Evolutionary conservation across 2,113 vertebrate species (phyloP).

Genomic region (Alectura lathami): DNA sequence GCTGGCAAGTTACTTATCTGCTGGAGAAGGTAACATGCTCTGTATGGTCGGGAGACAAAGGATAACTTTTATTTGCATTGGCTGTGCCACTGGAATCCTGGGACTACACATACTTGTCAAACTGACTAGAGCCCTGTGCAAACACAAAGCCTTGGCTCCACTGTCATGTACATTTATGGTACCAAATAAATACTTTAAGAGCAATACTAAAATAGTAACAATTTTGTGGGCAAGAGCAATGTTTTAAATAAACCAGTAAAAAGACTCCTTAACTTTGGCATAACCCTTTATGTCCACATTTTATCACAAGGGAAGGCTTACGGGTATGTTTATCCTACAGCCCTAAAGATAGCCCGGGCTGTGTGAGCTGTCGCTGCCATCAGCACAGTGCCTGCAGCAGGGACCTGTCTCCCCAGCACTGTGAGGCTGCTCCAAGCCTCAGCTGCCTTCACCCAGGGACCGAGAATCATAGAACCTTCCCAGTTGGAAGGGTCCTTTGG

Average conservation of each 20-base stretch:
- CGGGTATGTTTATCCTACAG: neutral
- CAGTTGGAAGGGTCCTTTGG: too few species aligned
- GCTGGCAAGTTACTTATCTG: neutral
- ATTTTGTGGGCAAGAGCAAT: neutral
- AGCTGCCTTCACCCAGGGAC: neutral
- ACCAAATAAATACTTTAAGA: slow-evolving; percentile 4
- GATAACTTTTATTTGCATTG: neutral
- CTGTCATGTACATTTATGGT: neutral
- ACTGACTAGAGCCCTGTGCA: neutral
- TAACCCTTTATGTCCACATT: neutral
- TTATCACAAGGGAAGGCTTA: neutral
- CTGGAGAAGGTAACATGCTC: neutral
- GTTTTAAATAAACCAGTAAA: neutral
- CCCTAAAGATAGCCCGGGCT: neutral
- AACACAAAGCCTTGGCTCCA: neutral
- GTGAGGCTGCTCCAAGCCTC: neutral
- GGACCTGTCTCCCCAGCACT: neutral
- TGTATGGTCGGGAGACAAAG: too few species aligned
- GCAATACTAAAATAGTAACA: neutral
- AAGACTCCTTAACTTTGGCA: neutral
- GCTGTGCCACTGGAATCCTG: neutral
- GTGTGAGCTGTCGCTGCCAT: neutral
- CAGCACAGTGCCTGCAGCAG: too few species aligned
- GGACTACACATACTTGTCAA: neutral
- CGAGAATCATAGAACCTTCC: too few species aligned